phyloP scores from a whole-genome alignment of 2,113 vertebrate species.

The Cynocephalus volans region DNA sequence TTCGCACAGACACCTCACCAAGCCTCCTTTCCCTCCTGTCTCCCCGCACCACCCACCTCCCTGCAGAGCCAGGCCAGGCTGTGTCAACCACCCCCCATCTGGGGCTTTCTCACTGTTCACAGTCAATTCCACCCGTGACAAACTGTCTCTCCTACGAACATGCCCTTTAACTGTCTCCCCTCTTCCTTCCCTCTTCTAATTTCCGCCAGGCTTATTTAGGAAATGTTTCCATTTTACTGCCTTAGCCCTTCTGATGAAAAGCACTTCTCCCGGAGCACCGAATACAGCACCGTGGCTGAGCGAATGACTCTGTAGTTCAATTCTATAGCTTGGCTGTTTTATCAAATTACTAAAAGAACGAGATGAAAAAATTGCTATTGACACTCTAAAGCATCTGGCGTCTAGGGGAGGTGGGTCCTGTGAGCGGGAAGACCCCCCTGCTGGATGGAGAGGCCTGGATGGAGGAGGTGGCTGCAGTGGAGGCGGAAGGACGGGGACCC shows the following conservation, averaged over 20 bases:
- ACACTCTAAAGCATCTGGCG: neutral
- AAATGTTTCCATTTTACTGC: conserved; percentile 48
- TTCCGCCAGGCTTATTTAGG: conserved; percentile 54
- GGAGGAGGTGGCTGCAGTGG: neutral
- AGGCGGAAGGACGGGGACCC: neutral
- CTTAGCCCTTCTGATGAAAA: conserved; percentile 32
- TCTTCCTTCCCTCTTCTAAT: neutral
- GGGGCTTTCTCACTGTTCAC: neutral
- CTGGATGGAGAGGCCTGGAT: neutral
- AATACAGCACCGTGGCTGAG: neutral
- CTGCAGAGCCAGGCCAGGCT: neutral
- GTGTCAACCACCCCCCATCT: neutral
- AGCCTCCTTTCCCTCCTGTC: neutral
- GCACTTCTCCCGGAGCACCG: neutral
- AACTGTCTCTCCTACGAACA: neutral
- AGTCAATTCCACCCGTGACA: neutral
- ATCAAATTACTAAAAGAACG: neutral
- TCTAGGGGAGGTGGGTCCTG: too few species aligned
- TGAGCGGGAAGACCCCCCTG: neutral
- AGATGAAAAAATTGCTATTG: neutral
- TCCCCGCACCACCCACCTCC: too few species aligned
- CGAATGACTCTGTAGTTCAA: neutral
- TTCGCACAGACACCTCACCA: neutral
- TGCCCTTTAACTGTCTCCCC: neutral
- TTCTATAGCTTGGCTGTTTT: neutral